Evolutionary conservation across 2,888 invertebrate genomes (phyloP).

Genomic region (Cyaniris semiargus): DNA sequence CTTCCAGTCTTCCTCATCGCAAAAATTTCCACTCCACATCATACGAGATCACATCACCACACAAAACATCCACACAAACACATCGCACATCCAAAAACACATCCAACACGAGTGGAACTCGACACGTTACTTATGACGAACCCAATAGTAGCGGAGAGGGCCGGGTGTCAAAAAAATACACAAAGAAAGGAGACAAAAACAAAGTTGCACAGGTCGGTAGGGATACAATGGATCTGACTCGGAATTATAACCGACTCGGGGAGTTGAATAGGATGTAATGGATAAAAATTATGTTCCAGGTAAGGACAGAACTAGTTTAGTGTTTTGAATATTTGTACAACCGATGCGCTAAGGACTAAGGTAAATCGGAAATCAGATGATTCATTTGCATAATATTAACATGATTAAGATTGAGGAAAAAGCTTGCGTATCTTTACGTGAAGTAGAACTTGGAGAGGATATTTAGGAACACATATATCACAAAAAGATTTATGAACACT

Average conservation of each 20-base stretch:
- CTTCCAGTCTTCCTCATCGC: slow-evolving; percentile 24
- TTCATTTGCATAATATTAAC: slow-evolving; percentile 24
- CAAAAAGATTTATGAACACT: background rate
- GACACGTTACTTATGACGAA: slow-evolving; percentile 27
- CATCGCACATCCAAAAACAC: slow-evolving; percentile 1
- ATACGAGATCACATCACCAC: slow-evolving; percentile 5
- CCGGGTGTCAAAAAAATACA: slow-evolving; percentile 30
- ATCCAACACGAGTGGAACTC: slow-evolving; percentile 14
- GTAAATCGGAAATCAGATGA: slow-evolving; percentile 25
- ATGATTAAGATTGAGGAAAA: slow-evolving; percentile 29
- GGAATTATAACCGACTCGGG: slow-evolving; percentile 18
- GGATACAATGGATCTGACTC: slow-evolving; percentile 24
- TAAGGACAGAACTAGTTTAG: slow-evolving; percentile 11
- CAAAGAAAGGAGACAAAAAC: slow-evolving; percentile 29
- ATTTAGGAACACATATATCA: background rate
- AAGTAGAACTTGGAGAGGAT: background rate
- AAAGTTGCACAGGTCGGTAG: slow-evolving; percentile 28
- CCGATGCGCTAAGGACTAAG: too few relatives aligned
- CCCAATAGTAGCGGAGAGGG: slow-evolving; percentile 10
- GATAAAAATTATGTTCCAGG: slow-evolving; percentile 26
- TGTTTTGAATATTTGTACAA: slow-evolving; percentile 7
- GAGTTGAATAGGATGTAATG: slow-evolving; percentile 27
- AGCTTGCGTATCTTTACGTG: background rate
- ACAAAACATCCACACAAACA: slow-evolving; percentile 4
- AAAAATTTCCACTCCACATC: slow-evolving; percentile 16